Evolutionary conservation across 2,797 vertebrate species (phyloP).

Genomic region (Salmo trutta): DNA sequence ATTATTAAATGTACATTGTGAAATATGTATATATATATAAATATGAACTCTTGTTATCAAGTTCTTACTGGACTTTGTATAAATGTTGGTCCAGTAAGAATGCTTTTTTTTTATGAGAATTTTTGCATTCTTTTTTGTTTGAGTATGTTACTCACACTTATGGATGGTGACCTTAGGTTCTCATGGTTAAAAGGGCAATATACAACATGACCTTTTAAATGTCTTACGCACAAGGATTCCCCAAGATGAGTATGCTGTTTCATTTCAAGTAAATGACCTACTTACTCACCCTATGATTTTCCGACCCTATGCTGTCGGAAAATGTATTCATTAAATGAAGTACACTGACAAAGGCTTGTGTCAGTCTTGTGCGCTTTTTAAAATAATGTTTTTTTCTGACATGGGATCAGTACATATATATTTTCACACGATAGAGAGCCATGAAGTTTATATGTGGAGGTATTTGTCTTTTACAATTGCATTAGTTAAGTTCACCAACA

Average conservation of each 20-base stretch:
- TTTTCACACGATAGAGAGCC: neutral
- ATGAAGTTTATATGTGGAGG: neutral
- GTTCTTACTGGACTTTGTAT: too few species aligned
- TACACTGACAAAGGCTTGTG: neutral
- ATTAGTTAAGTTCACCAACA: neutral
- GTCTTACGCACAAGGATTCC: neutral
- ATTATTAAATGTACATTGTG: neutral
- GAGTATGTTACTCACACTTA: too few species aligned
- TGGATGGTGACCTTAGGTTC: neutral
- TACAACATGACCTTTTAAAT: neutral
- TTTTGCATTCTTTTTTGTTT: neutral
- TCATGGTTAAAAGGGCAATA: neutral
- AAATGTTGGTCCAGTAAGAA: neutral
- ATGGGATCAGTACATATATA: neutral
- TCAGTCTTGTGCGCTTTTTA: neutral
- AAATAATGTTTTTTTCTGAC: neutral
- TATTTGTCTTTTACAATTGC: neutral
- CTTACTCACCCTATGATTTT: neutral
- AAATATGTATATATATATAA: neutral
- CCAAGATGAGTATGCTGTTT: neutral
- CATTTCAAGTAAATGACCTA: neutral
- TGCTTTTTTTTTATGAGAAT: neutral
- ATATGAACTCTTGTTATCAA: neutral
- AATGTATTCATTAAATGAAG: neutral
- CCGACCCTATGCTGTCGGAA: neutral